phyloP scores from a whole-genome alignment of 2,113 vertebrate genomes.

The Phocoena sinus region DNA sequence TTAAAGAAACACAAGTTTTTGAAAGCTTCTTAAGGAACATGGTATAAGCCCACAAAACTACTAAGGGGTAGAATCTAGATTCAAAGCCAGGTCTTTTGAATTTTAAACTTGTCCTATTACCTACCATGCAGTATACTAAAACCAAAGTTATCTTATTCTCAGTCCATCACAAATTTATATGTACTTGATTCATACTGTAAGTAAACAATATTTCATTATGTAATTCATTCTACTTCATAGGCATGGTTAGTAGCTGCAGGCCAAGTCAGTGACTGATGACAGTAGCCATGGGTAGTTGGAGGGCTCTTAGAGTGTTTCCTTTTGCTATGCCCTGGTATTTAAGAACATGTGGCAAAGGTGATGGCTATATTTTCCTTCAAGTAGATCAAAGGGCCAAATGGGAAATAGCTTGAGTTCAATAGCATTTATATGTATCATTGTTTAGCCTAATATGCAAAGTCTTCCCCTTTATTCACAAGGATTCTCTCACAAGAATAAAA shows the following conservation, averaged over 20 bases:
- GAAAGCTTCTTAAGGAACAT: not conserved
- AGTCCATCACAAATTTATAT: not conserved
- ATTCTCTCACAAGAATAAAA: not conserved
- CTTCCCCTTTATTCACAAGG: not conserved
- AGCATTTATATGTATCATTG: not conserved
- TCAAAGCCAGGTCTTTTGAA: not conserved
- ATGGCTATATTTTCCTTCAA: not conserved
- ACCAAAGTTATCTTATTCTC: not conserved
- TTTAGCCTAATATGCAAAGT: not conserved
- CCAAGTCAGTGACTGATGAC: not conserved
- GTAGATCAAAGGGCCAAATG: not conserved
- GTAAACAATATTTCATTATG: not conserved
- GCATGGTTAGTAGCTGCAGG: not conserved
- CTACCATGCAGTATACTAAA: not conserved
- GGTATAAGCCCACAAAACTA: not conserved
- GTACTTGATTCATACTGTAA: not conserved
- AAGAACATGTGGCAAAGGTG: not conserved
- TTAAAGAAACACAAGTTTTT: not conserved
- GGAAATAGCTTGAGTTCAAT: not conserved
- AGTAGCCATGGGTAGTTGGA: not conserved
- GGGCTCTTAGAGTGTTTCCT: not conserved
- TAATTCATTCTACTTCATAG: not conserved
- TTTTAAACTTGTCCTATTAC: not conserved
- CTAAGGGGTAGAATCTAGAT: not conserved
- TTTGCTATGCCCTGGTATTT: not conserved